Conservation (phyloP, 2,888 invertebrate species). For the Cantharis nigra region DNA sequence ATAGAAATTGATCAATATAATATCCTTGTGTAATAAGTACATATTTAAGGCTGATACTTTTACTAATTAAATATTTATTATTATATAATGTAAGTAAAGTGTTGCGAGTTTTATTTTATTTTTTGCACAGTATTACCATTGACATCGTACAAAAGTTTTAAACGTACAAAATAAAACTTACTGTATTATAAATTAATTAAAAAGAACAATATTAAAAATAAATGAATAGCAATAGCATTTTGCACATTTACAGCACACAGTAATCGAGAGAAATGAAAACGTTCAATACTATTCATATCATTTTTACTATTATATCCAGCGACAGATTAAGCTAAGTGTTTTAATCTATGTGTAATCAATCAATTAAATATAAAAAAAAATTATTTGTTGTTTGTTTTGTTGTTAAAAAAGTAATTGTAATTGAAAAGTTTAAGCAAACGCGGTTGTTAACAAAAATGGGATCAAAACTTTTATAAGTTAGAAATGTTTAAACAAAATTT, state of each 20-base stretch:
- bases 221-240: slow-evolving; percentile 3
- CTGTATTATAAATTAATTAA: slow-evolving; percentile 6
- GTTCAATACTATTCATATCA: slow-evolving; percentile 25
- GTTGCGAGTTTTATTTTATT: slow-evolving; percentile 17
- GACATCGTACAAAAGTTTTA: slow-evolving; percentile 20
- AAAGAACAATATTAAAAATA: neutral
- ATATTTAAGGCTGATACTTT: slow-evolving; percentile 26
- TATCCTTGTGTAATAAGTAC: slow-evolving; percentile 13
- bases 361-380: slow-evolving; percentile 12
- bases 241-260: slow-evolving; percentile 19
- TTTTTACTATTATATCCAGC: slow-evolving; percentile 23
- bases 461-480: neutral
- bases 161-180: slow-evolving; percentile 15
- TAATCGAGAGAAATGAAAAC: slow-evolving; percentile 12
- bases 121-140: slow-evolving; percentile 27
- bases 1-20: slow-evolving; percentile 14
- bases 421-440: slow-evolving; percentile 24
- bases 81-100: slow-evolving; percentile 12
- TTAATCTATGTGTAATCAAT: slow-evolving; percentile 18
- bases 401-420: slow-evolving; percentile 14
- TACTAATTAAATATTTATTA: slow-evolving; percentile 21
- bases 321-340: slow-evolving; percentile 20
- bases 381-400: slow-evolving; percentile 12
- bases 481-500: neutral
- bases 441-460: neutral